phyloP scores from a whole-genome alignment of 2,797 vertebrate genomes.

The Craterocephalus amniculus region DNA sequence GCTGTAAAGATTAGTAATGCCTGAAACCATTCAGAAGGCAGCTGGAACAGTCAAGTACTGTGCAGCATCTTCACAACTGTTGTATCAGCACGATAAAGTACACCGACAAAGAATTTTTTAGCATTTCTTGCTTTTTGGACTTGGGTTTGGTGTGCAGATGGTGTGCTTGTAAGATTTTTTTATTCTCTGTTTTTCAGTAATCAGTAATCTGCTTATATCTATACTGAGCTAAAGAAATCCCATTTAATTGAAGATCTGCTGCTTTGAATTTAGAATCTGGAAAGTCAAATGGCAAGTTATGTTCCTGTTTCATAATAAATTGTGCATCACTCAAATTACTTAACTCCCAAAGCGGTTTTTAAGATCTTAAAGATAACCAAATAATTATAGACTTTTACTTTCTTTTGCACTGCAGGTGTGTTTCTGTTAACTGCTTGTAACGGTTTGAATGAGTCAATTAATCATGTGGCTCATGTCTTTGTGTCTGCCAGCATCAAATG shows the following conservation, averaged over 20 bases:
- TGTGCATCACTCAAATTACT: conserved; percentile 12
- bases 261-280: conserved; percentile 48
- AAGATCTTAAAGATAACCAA: conserved; percentile 35
- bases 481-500: conserved; percentile 70
- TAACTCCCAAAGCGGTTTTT: conserved; percentile 2
- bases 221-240: conserved; percentile 51
- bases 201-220: conserved; percentile 41
- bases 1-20: conserved; percentile 5
- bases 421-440: conserved; percentile 59
- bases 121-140: conserved; percentile 52
- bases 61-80: conserved; percentile 2
- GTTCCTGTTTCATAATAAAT: conserved; percentile 22
- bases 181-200: conserved; percentile 54
- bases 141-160: conserved; percentile 51
- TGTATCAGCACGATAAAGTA: conserved; percentile 14
- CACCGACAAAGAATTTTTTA: conserved; percentile 43
- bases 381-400: conserved; percentile 38
- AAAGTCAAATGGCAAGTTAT: conserved; percentile 30
- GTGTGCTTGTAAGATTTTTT: conserved; percentile 52
- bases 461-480: conserved; percentile 69
- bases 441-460: conserved; percentile 69
- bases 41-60: background rate
- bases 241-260: conserved; percentile 59
- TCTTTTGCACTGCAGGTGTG: conserved; percentile 30
- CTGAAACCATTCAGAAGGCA: background rate